Base-by-base conservation (phyloP, 2,888 invertebrate species). In the Atrina japonica region DNA sequence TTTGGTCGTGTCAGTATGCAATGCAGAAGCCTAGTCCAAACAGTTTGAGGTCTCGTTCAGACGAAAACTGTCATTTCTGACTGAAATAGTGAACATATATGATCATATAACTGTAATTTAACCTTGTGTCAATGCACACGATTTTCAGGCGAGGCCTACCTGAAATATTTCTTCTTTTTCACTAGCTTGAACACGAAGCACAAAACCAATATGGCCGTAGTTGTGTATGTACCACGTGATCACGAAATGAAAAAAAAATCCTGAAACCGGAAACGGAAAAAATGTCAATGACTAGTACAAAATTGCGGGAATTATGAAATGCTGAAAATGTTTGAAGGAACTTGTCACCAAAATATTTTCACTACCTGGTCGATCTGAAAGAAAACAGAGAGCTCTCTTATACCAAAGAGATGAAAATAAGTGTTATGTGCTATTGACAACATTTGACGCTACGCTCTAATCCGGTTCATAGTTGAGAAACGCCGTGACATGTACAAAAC, bases 151-250 rank as follows among this genome's bases (percentile, higher is more conserved):
- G 21, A 56, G 40, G 40, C 40, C 40, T 56, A n/a, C 18, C 40
- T 35, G 35, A 35, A 35, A 35, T 35, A 35, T 35, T 35, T 43
- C 59, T 60, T 65, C 59, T 59, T 59, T 70, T 67, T 75, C 66
- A 74, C 78, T 66, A 73, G 72, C 70, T 71, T 70, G 78, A 78
- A 83, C 83, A 82, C 83, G 82, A 83, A 82, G 81, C 83, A 84
- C 82, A 79, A 81, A 84, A 83, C 84, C 84, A 86, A 85, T 83
- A 87, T 87, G 86, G 86, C 85, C 81, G 84, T 83, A 80, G 59
- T 75, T 82, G 83, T 85, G 83, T 83, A 81, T 82, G 82, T 84
- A 80, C 79, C 87, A 87, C 87, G 86, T 87, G 87, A 85, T 81
- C 58, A 30, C 25, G 14, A 6, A 11, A 27, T 41, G 29, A 66